Percentiles rank a stretch among this genome's conserved stretches.
These are phyloP conservation scores for Lycocerus yunnanus DNA, from an alignment of 2,888 invertebrate species.

Conservation along the genomic window DNA sequence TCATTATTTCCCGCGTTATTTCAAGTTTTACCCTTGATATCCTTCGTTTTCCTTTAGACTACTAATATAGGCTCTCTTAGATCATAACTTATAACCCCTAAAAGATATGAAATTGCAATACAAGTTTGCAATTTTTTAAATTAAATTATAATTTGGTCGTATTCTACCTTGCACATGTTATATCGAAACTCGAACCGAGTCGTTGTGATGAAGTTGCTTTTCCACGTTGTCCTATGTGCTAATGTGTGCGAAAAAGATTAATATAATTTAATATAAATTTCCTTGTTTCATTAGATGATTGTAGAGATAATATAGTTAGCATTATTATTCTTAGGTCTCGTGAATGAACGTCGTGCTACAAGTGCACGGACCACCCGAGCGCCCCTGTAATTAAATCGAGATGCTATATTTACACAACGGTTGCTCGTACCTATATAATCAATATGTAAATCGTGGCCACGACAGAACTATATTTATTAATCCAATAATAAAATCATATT, in stretches of 20 bases:
- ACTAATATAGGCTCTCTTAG: conserved; percentile 44
- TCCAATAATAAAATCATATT: conserved; percentile 52
- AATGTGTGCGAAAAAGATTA: neutral
- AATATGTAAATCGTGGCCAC: conserved; percentile 56
- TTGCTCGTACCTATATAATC: conserved; percentile 46
- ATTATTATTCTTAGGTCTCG: conserved; percentile 30
- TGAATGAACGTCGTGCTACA: conserved; percentile 46
- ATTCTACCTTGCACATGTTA: neutral
- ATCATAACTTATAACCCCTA: conserved; percentile 20
- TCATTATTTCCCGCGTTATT: conserved; percentile 57
- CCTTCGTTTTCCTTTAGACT: conserved; percentile 49
- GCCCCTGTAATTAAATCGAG: conserved; percentile 53
- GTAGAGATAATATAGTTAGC: conserved; percentile 14
- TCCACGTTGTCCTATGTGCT: neutral
- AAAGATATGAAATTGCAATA: conserved; percentile 17
- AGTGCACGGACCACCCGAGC: conserved; percentile 51
- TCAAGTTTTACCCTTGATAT: conserved; percentile 57
- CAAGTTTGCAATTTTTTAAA: conserved; percentile 14
- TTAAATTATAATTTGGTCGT: conserved; percentile 4
- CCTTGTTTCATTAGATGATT: conserved; percentile 19
- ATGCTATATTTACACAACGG: conserved; percentile 37
- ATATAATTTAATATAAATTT: neutral
- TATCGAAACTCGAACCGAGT: neutral
- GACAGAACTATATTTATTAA: conserved; percentile 53
- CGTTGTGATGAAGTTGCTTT: neutral